A percentile compares a stretch with the other conserved stretches of the same genome.
Evolutionary conservation across 2,797 vertebrate species (phyloP).

Genomic region (Rhadinocentrus ornatus): DNA sequence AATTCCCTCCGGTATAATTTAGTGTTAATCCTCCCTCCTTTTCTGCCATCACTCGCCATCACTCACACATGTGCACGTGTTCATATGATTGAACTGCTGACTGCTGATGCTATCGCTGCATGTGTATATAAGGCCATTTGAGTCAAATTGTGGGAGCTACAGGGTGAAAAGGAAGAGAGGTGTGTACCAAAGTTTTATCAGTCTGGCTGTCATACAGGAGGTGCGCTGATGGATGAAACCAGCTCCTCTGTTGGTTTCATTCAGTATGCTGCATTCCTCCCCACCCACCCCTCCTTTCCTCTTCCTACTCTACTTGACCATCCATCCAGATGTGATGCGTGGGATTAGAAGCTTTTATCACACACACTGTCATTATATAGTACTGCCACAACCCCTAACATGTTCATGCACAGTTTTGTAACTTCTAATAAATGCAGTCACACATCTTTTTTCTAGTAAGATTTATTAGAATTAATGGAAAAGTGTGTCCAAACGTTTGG

Average conservation of each 20-base stretch:
- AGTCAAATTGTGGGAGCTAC: conserved; percentile 40
- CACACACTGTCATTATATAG: conserved; percentile 39
- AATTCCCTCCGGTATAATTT: conserved; percentile 79
- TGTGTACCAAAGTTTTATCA: conserved; percentile 30
- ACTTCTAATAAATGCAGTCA: conserved; percentile 33
- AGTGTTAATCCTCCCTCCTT: conserved; percentile 64
- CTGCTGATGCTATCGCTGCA: conserved; percentile 31
- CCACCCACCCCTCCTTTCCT: conserved; percentile 15
- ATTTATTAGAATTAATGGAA: too few species aligned
- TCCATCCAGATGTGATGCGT: conserved; percentile 74
- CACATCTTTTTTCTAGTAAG: neutral
- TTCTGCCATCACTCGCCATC: conserved; percentile 29
- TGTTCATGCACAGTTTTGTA: conserved; percentile 19
- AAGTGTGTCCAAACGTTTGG: too few species aligned
- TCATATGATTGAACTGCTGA: conserved; percentile 65
- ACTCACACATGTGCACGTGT: conserved; percentile 49
- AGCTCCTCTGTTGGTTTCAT: conserved; percentile 57
- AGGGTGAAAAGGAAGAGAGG: conserved; percentile 12
- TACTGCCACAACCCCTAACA: conserved; percentile 32
- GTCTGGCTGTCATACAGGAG: conserved; percentile 36
- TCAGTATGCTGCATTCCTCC: conserved; percentile 43
- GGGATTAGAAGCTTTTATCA: conserved; percentile 77
- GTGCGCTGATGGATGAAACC: conserved; percentile 53
- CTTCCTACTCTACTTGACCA: conserved; percentile 50
- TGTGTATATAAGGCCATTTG: conserved; percentile 27